Evolutionary conservation across 2,113 vertebrate genomes (phyloP), one percentile per base, ranked within the genome.

Genomic region (Gobius niger): DNA sequence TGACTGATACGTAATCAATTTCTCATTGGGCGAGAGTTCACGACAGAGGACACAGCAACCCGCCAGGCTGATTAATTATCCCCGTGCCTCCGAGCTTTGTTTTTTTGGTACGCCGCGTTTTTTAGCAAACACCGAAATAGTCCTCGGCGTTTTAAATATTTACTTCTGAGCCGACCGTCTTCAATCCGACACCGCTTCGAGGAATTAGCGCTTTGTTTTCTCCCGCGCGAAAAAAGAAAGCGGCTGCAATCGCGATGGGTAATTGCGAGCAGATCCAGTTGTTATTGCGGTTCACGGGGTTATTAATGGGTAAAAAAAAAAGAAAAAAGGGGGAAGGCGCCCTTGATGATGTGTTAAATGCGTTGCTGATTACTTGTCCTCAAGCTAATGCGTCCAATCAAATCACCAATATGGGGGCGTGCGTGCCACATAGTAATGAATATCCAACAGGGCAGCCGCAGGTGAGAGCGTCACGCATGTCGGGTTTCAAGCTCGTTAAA

Each of bases 1-100:
- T 83, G 83, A 88, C 74, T 84, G 88, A 91, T 82, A 62, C 79
- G 60, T 86, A 89, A 87, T 92, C 84, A 88, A 87, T 91, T 78
- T 84, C 75, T 78, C 80, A 78, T 81, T 52, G 80, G 75, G 65
- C 51, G 40, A 68, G 62, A 60, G 72, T 63, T 66, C 52, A 19
- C 24, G 73, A 60, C 81, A 63, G 57, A 78, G 56, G 65, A 72
- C 56, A 49, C 41, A 5, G 53, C 16, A 63, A 73, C 80, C 81
- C 74, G 73, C 67, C 63, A 59, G 47, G 62, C 46, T 14, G 6
- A 72, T 87, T 83, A 85, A 52, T 67, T 59, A 77, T 61, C 42
- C 52, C 41, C 24, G 24, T 53, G 47, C 66, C 69, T 12, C 18
- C 47, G 62, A 40, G 51, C 47, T 24, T 72, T 49, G 46, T 78